Percentiles rank a stretch among this genome's conserved stretches.
Conservation (phyloP, 2,797 vertebrate genomes). For the Aeoliscus strigatus region DNA sequence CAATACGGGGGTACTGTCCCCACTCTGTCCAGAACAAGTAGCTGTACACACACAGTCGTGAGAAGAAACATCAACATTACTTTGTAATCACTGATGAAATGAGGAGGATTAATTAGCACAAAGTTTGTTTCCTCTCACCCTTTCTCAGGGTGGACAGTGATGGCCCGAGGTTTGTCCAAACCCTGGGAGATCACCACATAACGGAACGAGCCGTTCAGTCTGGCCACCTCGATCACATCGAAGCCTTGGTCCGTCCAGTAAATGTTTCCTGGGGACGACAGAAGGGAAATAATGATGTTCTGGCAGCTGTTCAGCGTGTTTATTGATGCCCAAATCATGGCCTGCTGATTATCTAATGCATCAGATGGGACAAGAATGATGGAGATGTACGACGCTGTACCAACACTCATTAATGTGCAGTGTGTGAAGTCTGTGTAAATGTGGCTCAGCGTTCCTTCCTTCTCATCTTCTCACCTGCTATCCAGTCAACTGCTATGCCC, state of each 20-base stretch:
- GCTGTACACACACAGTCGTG: conserved; percentile 56
- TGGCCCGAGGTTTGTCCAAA: conserved; percentile 94
- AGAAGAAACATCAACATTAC: conserved; percentile 1
- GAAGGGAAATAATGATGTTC: conserved; percentile 2
- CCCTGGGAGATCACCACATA: conserved; percentile 96
- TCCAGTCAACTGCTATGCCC: conserved; percentile 95
- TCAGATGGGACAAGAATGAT: too few relatives aligned
- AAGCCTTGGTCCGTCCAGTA: conserved; percentile 99
- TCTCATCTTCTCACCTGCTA: too few relatives aligned
- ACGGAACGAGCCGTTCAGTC: conserved; percentile 95
- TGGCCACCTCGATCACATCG: conserved; percentile 94
- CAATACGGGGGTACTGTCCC: conserved; percentile 97
- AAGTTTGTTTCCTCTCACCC: conserved; percentile 75
- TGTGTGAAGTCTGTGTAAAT: too few relatives aligned
- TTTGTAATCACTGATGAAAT: conserved; percentile 15
- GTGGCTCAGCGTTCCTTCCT: too few relatives aligned
- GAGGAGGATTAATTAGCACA: not conserved
- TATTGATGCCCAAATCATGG: too few relatives aligned
- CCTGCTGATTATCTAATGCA: too few relatives aligned
- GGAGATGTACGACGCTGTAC: too few relatives aligned
- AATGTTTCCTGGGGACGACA: conserved; percentile 83
- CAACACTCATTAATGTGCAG: too few relatives aligned
- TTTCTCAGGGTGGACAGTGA: conserved; percentile 91
- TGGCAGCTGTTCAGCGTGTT: too few relatives aligned
- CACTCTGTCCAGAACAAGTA: conserved; percentile 98